Conservation (phyloP, 2,113 vertebrate genomes). For the Potamarius usumacintae region DNA sequence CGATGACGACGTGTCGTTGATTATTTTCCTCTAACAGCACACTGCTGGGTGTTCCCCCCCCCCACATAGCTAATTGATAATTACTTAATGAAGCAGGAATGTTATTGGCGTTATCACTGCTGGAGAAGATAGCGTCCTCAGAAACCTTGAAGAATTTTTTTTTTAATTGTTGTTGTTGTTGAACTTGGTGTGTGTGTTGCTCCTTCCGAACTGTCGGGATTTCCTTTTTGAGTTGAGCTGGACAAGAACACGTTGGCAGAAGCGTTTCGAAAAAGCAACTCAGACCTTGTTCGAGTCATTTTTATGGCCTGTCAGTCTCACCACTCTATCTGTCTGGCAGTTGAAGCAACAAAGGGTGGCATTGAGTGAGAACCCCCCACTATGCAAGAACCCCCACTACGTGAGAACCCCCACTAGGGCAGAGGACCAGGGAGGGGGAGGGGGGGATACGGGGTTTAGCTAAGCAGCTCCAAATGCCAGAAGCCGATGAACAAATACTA, state of each 20-base stretch:
- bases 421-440: slow-evolving; percentile 57
- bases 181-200: neutral
- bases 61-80: too few relatives aligned
- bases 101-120: too few relatives aligned
- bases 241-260: slow-evolving; percentile 26
- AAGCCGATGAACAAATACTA: slow-evolving; percentile 83
- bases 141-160: neutral
- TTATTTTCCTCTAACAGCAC: too few relatives aligned
- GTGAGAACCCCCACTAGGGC: slow-evolving; percentile 53
- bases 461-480: slow-evolving; percentile 74
- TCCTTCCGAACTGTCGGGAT: neutral
- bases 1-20: too few relatives aligned
- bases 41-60: too few relatives aligned
- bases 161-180: neutral
- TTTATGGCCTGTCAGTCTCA: slow-evolving; percentile 73
- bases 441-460: slow-evolving; percentile 10
- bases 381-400: slow-evolving; percentile 45
- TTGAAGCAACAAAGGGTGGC: slow-evolving; percentile 78
- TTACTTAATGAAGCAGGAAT: too few relatives aligned
- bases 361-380: slow-evolving; percentile 82
- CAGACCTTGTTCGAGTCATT: slow-evolving; percentile 49
- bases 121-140: too few relatives aligned
- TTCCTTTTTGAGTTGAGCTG: neutral
- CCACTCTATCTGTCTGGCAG: slow-evolving; percentile 67
- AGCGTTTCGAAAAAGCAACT: neutral